These are phyloP conservation scores for Fregata magnificens DNA, from an alignment of 2,113 vertebrate species.

Conservation along the genomic window DNA sequence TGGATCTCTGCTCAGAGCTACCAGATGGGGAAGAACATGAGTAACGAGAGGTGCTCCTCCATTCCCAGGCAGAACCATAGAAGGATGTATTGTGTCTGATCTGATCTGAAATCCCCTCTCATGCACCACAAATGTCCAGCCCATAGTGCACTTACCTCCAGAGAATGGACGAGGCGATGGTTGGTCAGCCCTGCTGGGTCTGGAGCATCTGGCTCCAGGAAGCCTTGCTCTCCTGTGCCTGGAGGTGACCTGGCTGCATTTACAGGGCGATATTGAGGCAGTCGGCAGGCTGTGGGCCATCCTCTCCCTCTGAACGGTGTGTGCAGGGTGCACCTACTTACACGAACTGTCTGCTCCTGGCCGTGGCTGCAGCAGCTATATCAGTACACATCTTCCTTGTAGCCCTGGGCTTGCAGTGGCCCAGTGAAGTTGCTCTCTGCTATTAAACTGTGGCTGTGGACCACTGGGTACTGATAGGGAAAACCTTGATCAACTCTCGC, in stretches of 20 bases:
- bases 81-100: neutral
- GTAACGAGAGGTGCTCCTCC: neutral
- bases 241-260: neutral
- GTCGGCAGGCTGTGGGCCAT: neutral
- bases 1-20: neutral
- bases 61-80: neutral
- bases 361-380: neutral
- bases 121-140: rapidly evolving
- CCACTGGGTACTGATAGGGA: neutral
- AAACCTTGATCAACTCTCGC: neutral
- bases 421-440: neutral
- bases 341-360: neutral
- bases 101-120: neutral
- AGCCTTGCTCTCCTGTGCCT: neutral
- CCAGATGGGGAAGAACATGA: neutral
- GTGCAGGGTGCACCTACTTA: rapidly evolving
- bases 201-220: rapidly evolving
- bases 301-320: rapidly evolving
- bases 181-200: neutral
- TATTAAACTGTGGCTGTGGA: neutral
- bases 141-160: neutral
- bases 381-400: rapidly evolving
- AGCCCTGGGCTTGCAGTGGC: neutral
- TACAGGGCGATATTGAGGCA: rapidly evolving
- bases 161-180: rapidly evolving